Conservation (phyloP, 2,113 vertebrate species). For the Brachyhypopomus occidentalis region DNA sequence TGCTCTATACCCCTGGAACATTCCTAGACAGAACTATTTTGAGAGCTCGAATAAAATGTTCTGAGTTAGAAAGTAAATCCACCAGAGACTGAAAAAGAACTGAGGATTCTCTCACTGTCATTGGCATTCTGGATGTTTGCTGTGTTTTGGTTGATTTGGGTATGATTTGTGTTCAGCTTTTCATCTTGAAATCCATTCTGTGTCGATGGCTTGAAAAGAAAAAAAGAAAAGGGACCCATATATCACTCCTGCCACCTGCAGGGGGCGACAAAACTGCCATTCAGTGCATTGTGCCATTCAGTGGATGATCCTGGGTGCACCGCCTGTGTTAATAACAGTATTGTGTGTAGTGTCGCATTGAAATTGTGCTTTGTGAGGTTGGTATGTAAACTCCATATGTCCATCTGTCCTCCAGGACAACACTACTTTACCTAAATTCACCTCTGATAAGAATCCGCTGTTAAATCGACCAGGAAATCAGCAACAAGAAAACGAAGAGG, state of each 20-base stretch:
- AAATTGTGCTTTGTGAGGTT: neutral
- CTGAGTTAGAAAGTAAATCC: no score
- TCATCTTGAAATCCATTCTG: no score
- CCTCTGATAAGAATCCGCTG: slow-evolving; percentile 67
- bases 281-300: neutral
- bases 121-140: no score
- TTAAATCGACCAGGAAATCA: slow-evolving; percentile 65
- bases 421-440: slow-evolving; percentile 63
- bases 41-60: no score
- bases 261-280: slow-evolving; percentile 59
- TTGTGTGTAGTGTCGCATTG: neutral
- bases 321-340: slow-evolving; percentile 58
- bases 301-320: slow-evolving; percentile 59
- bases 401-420: slow-evolving; percentile 10
- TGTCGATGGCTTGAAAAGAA: slow-evolving; percentile 13
- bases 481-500: slow-evolving; percentile 60
- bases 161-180: no score
- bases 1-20: no score
- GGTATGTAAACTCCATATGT: neutral
- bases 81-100: no score
- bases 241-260: slow-evolving; percentile 47
- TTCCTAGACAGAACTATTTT: no score
- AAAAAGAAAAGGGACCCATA: slow-evolving; percentile 55
- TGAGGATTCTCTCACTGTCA: no score
- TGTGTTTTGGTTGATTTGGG: no score